Evolutionary conservation across 2,888 invertebrate species (phyloP).

Genomic region (Disparrhopalites patrizii): DNA sequence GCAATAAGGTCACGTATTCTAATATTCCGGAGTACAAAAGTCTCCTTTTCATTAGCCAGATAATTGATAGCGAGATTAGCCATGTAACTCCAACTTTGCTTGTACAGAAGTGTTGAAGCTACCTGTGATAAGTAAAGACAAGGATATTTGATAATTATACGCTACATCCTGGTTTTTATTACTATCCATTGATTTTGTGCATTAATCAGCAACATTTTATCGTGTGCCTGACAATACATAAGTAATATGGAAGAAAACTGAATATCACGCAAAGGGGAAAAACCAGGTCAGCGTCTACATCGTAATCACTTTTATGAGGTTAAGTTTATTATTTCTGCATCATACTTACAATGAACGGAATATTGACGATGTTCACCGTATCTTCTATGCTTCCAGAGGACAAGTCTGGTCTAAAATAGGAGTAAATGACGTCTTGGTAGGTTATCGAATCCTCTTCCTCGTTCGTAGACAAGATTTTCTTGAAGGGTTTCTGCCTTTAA

Average conservation of each 20-base stretch:
- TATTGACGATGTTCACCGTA: conserved; percentile 5
- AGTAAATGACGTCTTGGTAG: conserved; percentile 5
- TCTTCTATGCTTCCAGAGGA: conserved; percentile 5
- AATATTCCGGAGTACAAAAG: not conserved
- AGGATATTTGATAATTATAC: no score
- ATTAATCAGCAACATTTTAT: no score
- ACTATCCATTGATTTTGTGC: no score
- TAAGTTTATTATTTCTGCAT: no score
- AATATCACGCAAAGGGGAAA: no score
- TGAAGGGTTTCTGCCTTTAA: conserved; percentile 17
- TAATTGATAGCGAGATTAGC: not conserved
- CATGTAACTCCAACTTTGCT: not conserved
- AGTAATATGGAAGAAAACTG: no score
- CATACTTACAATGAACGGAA: conserved; percentile 8
- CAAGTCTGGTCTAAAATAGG: conserved; percentile 4
- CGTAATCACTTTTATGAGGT: no score
- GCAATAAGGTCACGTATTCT: not conserved
- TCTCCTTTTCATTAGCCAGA: not conserved
- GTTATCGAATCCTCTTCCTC: conserved; percentile 20
- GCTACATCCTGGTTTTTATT: no score
- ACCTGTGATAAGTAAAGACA: no score
- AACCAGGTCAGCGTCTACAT: no score
- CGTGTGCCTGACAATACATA: no score
- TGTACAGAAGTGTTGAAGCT: not conserved
- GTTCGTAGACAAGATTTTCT: conserved; percentile 6